Base-by-base conservation (phyloP, 1,140 invertebrate genomes). In the Magallana angulata region DNA sequence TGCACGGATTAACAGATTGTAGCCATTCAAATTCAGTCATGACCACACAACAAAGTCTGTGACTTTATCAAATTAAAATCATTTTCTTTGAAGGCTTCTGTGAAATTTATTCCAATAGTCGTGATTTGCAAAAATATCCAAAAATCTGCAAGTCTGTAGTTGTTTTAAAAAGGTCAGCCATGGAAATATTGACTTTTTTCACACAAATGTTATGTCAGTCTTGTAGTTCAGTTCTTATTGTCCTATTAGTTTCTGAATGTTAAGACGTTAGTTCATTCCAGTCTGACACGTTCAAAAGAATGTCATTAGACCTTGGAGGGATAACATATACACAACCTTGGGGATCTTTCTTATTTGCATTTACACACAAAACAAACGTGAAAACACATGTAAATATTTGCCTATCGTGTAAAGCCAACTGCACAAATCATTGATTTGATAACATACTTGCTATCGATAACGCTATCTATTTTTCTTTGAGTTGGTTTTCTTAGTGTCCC, bases 341-440 rank as follows among this genome's bases (percentile, higher is more conserved):
- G 68, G 68, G 18, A 30, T 7, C 12, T 30, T 30, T 36, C 24
- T 12, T 76, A 76, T 76, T 76, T 76, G 68, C 68, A 76, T 76
- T 76, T 76, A 30, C 68, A 76, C 68, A 76, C 68, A 76, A 24
- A 76, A 76, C 68, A 76, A 76, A 76, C 68, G 24, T 30, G 24
- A 76, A 76, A 76, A 76, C 9, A 11, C 24, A 7, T 76, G 68
- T 76, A 36, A 30, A 64, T 7, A 24, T 76, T 76, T 76, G 18
- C 68, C 24, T 76, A 76, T 30, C 68, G 36, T 76, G 68, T 24
- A 76, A 30, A n/a, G 8, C 68, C 68, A 76, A 8, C 11, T 36
- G 68, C 11, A 76, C 68, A 76, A 16, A 16, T n/a, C 18, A 18
- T 64, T 64, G 11, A n/a, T 64, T n/a, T 64, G 7, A 64, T 12